Conservation (phyloP, 30 jellyfish, hydroid and myxozoan species). For the Cassiopea xamachana region DNA sequence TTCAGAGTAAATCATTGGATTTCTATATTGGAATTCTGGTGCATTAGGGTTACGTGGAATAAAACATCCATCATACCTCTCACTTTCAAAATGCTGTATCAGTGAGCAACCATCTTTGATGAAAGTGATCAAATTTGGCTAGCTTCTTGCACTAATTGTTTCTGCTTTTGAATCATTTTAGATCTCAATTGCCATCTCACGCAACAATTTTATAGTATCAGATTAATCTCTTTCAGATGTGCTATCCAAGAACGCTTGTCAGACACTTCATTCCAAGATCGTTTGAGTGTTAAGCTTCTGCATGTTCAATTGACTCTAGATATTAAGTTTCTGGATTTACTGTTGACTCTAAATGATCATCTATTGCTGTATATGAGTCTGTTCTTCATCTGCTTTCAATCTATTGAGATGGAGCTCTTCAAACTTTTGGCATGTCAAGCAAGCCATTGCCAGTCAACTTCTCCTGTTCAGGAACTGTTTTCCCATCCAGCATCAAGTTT, state of each 20-base stretch:
- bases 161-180: constrained; percentile 19
- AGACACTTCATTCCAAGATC: not conserved
- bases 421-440: too few species aligned
- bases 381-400: too few species aligned
- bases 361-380: too few species aligned
- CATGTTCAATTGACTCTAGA: not conserved
- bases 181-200: constrained; percentile 18
- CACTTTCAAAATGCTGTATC: not conserved
- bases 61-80: not conserved
- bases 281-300: not conserved
- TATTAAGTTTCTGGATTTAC: too few species aligned
- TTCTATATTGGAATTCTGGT: constrained; percentile 15
- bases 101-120: not conserved
- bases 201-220: not conserved
- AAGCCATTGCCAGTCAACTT: too few species aligned
- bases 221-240: not conserved
- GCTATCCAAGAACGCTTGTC: not conserved
- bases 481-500: too few species aligned
- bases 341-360: too few species aligned
- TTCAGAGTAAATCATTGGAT: constrained; percentile 26
- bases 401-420: too few species aligned
- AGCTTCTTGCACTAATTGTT: constrained; percentile 24
- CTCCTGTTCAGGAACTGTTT: too few species aligned
- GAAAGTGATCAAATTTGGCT: constrained; percentile 14
- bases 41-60: constrained; percentile 16